These are phyloP conservation scores for Cochlearius cochlearius DNA, from an alignment of 2,113 vertebrate genomes.

Conservation along the genomic window DNA sequence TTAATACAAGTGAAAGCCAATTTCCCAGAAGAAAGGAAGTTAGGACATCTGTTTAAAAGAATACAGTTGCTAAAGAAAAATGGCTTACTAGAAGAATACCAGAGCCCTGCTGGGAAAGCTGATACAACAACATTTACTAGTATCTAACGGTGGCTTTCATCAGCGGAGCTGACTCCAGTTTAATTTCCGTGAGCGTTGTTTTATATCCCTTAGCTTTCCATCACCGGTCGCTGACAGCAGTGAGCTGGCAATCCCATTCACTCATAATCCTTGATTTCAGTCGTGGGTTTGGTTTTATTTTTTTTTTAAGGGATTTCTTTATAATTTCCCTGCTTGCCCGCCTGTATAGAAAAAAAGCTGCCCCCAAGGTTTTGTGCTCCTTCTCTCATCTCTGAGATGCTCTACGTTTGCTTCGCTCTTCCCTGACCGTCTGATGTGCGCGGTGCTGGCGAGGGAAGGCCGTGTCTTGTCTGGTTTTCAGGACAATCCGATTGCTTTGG, in stretches of 20 bases:
- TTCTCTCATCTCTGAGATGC: neutral
- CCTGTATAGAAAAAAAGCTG: neutral
- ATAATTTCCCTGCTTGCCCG: neutral
- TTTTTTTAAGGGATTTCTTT: neutral
- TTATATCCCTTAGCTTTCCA: neutral
- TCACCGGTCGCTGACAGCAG: neutral
- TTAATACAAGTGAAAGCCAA: neutral
- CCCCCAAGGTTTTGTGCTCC: neutral
- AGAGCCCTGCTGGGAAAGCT: conserved; percentile 25
- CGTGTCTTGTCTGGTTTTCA: neutral
- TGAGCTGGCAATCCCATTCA: neutral
- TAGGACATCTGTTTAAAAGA: conserved; percentile 41
- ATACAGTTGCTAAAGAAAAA: conserved; percentile 24
- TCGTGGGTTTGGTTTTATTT: fast-evolving
- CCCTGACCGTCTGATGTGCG: fast-evolving
- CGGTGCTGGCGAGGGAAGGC: neutral
- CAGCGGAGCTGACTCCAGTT: neutral
- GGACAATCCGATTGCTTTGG: neutral
- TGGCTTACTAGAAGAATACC: conserved; percentile 30
- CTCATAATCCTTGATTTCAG: neutral
- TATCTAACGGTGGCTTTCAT: neutral
- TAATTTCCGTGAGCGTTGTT: neutral
- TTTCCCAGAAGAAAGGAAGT: conserved; percentile 47
- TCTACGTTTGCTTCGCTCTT: fast-evolving
- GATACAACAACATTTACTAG: neutral